Conservation (phyloP, 2,888 invertebrate species). For the Synanthedon andrenaeformis region DNA sequence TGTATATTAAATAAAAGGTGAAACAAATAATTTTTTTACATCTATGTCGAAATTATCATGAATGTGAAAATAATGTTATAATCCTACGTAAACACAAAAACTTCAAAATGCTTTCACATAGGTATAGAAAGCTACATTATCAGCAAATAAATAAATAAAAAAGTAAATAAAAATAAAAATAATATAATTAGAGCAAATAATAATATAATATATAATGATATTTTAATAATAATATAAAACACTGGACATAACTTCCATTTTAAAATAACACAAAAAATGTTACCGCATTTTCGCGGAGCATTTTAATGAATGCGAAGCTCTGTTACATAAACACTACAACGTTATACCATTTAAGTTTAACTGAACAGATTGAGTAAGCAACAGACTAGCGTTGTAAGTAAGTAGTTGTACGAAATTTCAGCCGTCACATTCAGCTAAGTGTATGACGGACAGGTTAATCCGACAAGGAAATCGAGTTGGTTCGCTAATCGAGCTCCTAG, state of each 20-base stretch:
- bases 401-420: conserved; percentile 11
- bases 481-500: conserved; percentile 42
- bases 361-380: background rate
- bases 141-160: no score
- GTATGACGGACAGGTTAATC: conserved; percentile 51
- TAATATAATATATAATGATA: no score
- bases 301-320: background rate
- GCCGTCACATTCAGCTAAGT: conserved; percentile 29
- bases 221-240: no score
- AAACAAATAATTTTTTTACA: no score
- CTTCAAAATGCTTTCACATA: no score
- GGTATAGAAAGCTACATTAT: no score
- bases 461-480: conserved; percentile 56
- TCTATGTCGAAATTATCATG: no score
- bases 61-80: no score
- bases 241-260: background rate
- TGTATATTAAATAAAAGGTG: no score
- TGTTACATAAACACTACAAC: background rate
- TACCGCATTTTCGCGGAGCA: background rate
- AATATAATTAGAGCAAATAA: no score
- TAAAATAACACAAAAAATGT: background rate
- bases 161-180: no score
- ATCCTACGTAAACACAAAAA: no score
- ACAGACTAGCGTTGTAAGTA: background rate
- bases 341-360: background rate